Percentiles rank a stretch among this genome's conserved stretches.
Conservation (phyloP, 1,140 invertebrate species). For the Rhopalosiphum maidis region DNA sequence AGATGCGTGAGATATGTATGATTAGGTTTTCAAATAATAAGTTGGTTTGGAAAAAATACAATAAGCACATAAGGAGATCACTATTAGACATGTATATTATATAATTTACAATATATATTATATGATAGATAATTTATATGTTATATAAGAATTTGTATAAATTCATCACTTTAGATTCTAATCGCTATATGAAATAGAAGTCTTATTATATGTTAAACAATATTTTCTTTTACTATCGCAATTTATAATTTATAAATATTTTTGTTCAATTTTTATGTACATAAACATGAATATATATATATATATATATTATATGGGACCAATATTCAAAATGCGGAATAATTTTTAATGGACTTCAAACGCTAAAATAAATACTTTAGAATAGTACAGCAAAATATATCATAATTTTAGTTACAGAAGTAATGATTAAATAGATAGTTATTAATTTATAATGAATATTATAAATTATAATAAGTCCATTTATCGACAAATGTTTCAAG, state of each 20-base stretch:
- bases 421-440: no score
- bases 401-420: neutral
- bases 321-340: neutral
- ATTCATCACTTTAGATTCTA: neutral
- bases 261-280: neutral
- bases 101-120: neutral
- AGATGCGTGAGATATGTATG: neutral
- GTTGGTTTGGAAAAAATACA: neutral
- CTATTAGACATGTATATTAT: neutral
- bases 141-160: neutral
- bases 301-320: no score
- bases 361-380: neutral
- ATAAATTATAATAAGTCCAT: no score
- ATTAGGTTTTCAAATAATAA: neutral
- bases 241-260: neutral
- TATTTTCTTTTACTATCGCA: neutral
- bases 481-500: no score
- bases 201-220: neutral
- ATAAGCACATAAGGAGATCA: neutral
- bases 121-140: neutral
- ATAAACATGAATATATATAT: neutral
- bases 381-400: neutral
- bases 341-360: neutral
- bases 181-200: neutral
- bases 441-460: neutral